These are phyloP conservation scores for Vidua macroura DNA, from an alignment of 2,113 vertebrate genomes.

Conservation along the genomic window DNA sequence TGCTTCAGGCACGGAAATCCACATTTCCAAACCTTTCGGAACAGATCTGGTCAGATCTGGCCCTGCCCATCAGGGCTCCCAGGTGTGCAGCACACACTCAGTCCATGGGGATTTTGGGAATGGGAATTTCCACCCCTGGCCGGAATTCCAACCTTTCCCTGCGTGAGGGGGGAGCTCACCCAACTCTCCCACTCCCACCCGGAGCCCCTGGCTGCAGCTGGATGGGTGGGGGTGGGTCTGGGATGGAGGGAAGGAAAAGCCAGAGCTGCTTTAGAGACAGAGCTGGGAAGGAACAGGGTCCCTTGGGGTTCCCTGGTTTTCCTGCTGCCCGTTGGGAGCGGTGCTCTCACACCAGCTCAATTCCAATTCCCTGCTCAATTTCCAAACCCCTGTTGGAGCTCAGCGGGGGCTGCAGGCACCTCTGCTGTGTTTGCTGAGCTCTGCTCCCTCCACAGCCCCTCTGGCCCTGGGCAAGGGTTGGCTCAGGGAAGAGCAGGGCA, in stretches of 20 bases:
- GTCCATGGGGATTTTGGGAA: fast-evolving
- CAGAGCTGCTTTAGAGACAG: not conserved
- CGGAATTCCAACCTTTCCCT: not conserved
- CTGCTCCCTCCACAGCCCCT: not conserved
- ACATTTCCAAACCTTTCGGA: not conserved
- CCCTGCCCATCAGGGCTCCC: fast-evolving
- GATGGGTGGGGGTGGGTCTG: not conserved
- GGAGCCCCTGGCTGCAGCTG: not conserved
- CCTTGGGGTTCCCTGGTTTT: not conserved
- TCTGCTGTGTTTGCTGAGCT: no score
- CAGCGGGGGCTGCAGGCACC: no score
- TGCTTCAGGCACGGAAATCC: not conserved
- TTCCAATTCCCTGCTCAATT: no score
- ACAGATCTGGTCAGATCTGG: not conserved
- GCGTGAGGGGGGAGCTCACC: not conserved
- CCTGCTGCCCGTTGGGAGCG: not conserved
- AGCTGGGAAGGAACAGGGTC: no score
- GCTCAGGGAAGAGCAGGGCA: no score
- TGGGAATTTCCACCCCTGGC: not conserved
- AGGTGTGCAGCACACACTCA: not conserved
- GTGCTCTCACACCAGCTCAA: no score
- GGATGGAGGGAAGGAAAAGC: not conserved
- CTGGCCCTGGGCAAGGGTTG: not conserved
- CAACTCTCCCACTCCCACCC: not conserved
- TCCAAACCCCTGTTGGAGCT: not conserved